These are phyloP conservation scores for Tryphoninae sp. DNA, from an alignment of 2,888 invertebrate species.

Conservation along the genomic window DNA sequence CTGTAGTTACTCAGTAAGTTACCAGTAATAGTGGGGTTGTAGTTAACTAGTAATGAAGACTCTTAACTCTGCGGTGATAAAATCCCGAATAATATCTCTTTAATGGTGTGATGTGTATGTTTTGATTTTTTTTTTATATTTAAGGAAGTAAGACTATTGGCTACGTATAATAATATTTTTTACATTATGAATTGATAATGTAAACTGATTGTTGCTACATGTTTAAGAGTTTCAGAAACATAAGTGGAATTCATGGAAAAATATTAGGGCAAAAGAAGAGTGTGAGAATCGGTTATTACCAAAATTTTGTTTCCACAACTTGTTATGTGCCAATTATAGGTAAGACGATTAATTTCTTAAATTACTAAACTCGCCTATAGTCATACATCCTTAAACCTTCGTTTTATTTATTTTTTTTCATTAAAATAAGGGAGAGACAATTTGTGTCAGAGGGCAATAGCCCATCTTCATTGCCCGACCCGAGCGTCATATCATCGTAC, in stretches of 20 bases:
- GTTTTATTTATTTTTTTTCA: slow-evolving; percentile 7
- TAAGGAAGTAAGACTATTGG: slow-evolving; percentile 39
- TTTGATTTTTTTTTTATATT: neutral
- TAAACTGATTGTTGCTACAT: no score
- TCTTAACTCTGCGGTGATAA: slow-evolving; percentile 55
- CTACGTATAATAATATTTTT: slow-evolving; percentile 19
- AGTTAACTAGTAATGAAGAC: slow-evolving; percentile 53
- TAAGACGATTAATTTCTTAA: no score
- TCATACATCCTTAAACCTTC: slow-evolving; percentile 18
- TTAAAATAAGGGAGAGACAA: slow-evolving; percentile 32
- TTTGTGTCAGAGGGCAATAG: slow-evolving; percentile 45
- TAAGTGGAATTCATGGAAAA: no score
- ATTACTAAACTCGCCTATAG: neutral
- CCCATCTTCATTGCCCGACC: slow-evolving; percentile 51
- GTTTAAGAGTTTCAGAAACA: no score
- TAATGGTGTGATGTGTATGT: slow-evolving; percentile 40
- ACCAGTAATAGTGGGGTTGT: slow-evolving; percentile 66
- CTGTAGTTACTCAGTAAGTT: slow-evolving; percentile 63
- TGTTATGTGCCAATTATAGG: no score
- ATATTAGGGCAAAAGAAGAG: no score
- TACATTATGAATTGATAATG: slow-evolving; percentile 3
- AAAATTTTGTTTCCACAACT: no score
- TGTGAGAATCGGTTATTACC: no score
- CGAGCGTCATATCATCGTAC: slow-evolving; percentile 54
- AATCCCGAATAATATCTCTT: slow-evolving; percentile 59